phyloP scores from a whole-genome alignment of 2,797 vertebrate species.

The Pseudomugil gertrudae region DNA sequence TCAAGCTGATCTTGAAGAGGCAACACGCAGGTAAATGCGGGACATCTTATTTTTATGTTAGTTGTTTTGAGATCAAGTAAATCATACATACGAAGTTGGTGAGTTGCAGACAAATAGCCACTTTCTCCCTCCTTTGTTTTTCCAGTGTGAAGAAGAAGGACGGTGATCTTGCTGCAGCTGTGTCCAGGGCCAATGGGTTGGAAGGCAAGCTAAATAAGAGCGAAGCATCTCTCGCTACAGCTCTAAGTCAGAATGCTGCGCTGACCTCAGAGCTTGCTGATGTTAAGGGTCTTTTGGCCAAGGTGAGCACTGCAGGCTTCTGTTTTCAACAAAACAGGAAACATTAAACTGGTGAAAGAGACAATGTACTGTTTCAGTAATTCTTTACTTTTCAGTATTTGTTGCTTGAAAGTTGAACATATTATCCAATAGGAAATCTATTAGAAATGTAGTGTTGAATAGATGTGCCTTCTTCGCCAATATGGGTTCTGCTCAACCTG shows the following conservation, averaged over 20 bases:
- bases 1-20: slow-evolving; percentile 89
- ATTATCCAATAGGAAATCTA: too few relatives aligned
- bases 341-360: background rate
- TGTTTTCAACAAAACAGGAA: background rate
- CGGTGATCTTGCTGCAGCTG: slow-evolving; percentile 83
- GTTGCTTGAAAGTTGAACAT: too few relatives aligned
- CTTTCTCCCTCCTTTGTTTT: slow-evolving; percentile 10
- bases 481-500: background rate
- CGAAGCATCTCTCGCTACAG: slow-evolving; percentile 87
- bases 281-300: slow-evolving; percentile 87
- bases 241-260: slow-evolving; percentile 85
- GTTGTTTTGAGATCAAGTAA: background rate
- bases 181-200: slow-evolving; percentile 87
- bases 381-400: background rate
- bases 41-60: background rate
- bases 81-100: background rate
- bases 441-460: background rate
- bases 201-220: slow-evolving; percentile 90
- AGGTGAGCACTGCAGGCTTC: slow-evolving; percentile 75
- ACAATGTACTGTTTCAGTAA: background rate
- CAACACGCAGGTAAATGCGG: slow-evolving; percentile 81
- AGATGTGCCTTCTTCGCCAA: background rate
- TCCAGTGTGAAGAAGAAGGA: slow-evolving; percentile 92
- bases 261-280: slow-evolving; percentile 87
- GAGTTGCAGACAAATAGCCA: background rate